Conservation (phyloP, 2,113 vertebrate species). For the Heliornis fulica region DNA sequence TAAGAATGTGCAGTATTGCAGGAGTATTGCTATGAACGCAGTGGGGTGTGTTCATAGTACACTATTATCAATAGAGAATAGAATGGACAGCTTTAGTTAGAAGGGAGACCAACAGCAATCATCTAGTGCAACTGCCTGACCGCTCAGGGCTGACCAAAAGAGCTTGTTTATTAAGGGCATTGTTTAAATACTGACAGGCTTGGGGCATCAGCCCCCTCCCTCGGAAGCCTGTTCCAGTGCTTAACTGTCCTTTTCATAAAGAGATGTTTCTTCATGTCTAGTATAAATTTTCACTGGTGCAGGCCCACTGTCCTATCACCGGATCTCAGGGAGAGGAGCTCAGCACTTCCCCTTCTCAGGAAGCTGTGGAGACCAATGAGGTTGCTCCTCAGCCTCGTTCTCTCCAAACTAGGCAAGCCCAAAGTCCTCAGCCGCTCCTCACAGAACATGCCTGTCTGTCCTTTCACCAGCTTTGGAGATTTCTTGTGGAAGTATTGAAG, state of each 20-base stretch:
- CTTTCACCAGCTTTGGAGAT: neutral
- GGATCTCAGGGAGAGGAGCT: neutral
- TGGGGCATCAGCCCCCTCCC: fast-evolving
- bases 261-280: too few relatives aligned
- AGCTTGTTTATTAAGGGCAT: too few relatives aligned
- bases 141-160: neutral
- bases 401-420: too few relatives aligned
- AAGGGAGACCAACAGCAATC: neutral
- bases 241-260: neutral
- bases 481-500: neutral
- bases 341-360: neutral
- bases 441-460: neutral
- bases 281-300: neutral
- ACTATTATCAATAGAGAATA: neutral
- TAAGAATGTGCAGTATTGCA: neutral
- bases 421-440: neutral
- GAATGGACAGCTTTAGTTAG: neutral
- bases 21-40: neutral
- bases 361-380: neutral
- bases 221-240: neutral
- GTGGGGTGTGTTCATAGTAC: neutral
- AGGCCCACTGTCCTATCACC: fast-evolving
- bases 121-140: neutral
- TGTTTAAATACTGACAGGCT: neutral
- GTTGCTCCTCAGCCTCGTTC: neutral